phyloP scores from a whole-genome alignment of 2,888 invertebrate species.

The Agrotis segetum region DNA sequence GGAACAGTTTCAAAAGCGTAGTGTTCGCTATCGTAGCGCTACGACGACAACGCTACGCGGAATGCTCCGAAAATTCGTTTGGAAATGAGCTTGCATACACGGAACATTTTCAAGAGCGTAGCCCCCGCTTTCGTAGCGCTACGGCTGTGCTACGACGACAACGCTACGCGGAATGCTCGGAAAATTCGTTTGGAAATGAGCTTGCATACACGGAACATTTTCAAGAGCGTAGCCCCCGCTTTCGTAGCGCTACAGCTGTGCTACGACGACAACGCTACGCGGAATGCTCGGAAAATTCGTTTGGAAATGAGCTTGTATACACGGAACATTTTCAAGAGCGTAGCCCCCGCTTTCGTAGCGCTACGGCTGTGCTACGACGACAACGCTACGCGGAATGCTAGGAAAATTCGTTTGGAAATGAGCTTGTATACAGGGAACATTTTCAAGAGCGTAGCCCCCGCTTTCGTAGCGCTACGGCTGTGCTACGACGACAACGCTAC shows the following conservation, averaged over 20 bases:
- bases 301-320: too few relatives aligned
- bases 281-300: not conserved
- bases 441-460: too few relatives aligned
- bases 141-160: too few relatives aligned
- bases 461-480: too few relatives aligned
- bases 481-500: too few relatives aligned
- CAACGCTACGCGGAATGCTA: conserved; percentile 15
- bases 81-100: too few relatives aligned
- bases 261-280: conserved; percentile 21
- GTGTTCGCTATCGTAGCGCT: conserved; percentile 23
- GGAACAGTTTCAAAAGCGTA: not conserved
- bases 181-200: not conserved
- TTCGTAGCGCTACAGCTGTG: conserved; percentile 40
- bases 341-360: conserved; percentile 22
- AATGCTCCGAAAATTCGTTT: not conserved
- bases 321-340: not conserved
- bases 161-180: conserved; percentile 14
- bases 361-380: too few relatives aligned
- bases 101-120: not conserved
- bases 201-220: too few relatives aligned
- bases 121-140: conserved; percentile 23
- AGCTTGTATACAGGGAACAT: too few relatives aligned
- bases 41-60: conserved; percentile 19
- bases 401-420: not conserved
- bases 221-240: not conserved